These are phyloP conservation scores for Acronicta alni DNA, from an alignment of 2,888 invertebrate species.

Conservation along the genomic window DNA sequence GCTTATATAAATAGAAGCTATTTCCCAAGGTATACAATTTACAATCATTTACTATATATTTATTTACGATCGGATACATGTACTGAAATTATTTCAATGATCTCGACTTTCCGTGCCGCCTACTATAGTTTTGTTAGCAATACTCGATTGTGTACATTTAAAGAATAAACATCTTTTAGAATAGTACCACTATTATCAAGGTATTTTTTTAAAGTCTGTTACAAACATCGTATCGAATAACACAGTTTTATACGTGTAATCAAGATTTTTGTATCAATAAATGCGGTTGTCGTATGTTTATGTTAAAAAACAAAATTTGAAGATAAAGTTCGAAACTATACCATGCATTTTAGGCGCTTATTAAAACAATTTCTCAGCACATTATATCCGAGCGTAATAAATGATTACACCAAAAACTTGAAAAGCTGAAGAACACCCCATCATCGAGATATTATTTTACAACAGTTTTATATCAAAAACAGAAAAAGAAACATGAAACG, in stretches of 20 bases:
- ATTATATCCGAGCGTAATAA: conserved; percentile 34
- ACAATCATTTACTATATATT: conserved; percentile 36
- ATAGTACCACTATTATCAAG: no score
- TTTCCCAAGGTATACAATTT: conserved; percentile 52
- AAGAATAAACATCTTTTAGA: not conserved
- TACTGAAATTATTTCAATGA: not conserved
- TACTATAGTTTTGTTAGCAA: conserved; percentile 32
- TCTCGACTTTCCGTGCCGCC: conserved; percentile 20
- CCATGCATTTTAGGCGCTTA: not conserved
- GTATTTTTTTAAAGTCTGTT: no score
- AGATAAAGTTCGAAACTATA: not conserved
- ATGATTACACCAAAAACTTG: conserved; percentile 33
- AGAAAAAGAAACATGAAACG: conserved; percentile 3
- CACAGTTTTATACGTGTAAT: no score
- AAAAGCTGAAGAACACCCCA: conserved; percentile 46
- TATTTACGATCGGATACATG: conserved; percentile 36
- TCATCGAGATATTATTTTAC: conserved; percentile 7
- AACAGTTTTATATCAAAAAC: conserved; percentile 6
- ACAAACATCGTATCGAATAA: no score
- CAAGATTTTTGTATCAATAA: not conserved
- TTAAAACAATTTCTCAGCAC: conserved; percentile 4
- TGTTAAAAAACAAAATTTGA: not conserved
- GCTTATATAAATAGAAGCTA: conserved; percentile 28
- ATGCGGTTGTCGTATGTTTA: no score
- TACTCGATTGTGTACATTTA: not conserved